Base-by-base conservation (phyloP, 1,140 invertebrate species). In the Tachypleus tridentatus region DNA sequence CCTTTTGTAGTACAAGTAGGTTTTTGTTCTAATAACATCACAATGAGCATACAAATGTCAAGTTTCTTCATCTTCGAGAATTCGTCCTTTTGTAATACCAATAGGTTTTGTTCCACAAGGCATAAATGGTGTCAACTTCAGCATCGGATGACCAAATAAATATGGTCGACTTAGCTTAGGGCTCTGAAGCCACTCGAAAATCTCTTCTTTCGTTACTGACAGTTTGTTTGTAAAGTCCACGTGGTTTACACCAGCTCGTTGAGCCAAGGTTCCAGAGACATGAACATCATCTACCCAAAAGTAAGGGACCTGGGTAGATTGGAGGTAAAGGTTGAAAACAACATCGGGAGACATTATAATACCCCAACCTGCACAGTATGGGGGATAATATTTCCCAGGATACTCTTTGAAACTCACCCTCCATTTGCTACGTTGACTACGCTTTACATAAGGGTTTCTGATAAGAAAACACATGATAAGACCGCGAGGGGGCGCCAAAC, bases 201-300 rank as follows among this genome's bases (percentile, higher is more conserved):
- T 65, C 7, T 70, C 57, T 47, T 63, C 47, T n/a, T 60, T 57
- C 56, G 58, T 59, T 3, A 68, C 50, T n/a, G 64, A 65, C 49
- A 70, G 56, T 61, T 70, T 68, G 57, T 63, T 52, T 8, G 61
- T 80, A 11, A 91, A 74, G 57, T 85, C 80, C 52, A 79, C 76
- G 51, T 87, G 75, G 62, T 78, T 76, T 52, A 90, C 79, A 54
- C 79, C 76, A 50, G 83, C 72, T 61, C 80, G 75, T 57, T 83
- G 74, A 4, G 85, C 80, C 59, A 91, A 76, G 62, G 88, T 81
- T 7, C 89, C 90, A 10, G 88, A 91, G 0, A 93, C 73, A 74
- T 83, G 85, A 5, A 89, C 83, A 75, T 93, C 89, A 74, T 93
- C 89, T 64, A 92, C 89, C 89, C 88, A 92, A 76, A 92, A 91